Evolutionary conservation across 2,113 vertebrate genomes (phyloP).

Genomic region (Dasyurus viverrinus): DNA sequence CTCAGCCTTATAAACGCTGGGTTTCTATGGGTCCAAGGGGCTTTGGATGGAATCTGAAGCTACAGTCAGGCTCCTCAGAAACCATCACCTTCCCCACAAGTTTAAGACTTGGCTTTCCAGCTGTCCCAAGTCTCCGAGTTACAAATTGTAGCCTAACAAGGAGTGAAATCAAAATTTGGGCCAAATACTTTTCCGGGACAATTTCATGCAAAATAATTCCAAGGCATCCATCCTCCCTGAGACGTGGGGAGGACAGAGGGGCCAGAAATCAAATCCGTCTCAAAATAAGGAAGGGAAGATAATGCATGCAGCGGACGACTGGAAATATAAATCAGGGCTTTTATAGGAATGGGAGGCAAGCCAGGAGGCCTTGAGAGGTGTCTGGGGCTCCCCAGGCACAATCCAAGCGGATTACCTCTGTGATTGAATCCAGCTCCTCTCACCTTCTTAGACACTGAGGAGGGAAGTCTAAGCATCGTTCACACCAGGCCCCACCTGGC

Average conservation of each 20-base stretch:
- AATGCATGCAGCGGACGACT: slow-evolving; percentile 49
- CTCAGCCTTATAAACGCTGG: neutral
- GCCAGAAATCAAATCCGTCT: slow-evolving; percentile 62
- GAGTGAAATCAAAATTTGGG: slow-evolving; percentile 49
- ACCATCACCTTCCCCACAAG: neutral
- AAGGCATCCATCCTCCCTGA: slow-evolving; percentile 48
- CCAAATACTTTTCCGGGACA: slow-evolving; percentile 54
- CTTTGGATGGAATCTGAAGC: neutral
- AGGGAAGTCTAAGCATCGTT: neutral
- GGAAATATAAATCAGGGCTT: slow-evolving; percentile 60
- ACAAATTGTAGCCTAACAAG: slow-evolving; percentile 64
- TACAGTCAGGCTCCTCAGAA: neutral
- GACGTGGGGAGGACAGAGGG: slow-evolving; percentile 28
- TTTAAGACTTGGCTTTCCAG: slow-evolving; percentile 26
- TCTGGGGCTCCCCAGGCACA: slow-evolving; percentile 61
- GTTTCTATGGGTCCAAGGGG: neutral
- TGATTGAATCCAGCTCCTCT: slow-evolving; percentile 63
- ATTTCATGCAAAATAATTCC: slow-evolving; percentile 68
- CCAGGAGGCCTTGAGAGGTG: slow-evolving; percentile 66
- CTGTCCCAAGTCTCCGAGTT: slow-evolving; percentile 48
- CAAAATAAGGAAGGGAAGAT: slow-evolving; percentile 52
- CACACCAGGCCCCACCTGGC: slow-evolving; percentile 1
- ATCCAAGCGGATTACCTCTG: slow-evolving; percentile 34
- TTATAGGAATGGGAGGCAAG: slow-evolving; percentile 70
- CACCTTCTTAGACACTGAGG: neutral